Conservation (phyloP, 2,888 invertebrate genomes). For the Ectemnius continuus region DNA sequence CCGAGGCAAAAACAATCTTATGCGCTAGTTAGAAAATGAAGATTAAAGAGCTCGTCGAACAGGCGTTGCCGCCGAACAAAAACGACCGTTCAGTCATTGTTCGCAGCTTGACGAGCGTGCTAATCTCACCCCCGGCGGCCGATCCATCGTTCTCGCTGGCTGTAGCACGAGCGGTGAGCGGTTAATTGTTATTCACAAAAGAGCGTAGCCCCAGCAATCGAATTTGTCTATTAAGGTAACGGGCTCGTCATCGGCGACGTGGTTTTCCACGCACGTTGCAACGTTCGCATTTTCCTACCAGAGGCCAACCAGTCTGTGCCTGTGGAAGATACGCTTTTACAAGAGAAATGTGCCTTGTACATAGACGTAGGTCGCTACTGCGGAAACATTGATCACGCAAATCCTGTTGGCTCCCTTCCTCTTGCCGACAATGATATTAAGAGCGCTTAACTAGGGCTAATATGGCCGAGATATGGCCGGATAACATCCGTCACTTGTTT, state of each 20-base stretch:
- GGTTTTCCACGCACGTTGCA: conserved; percentile 12
- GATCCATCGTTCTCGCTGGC: conserved; percentile 60
- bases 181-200: conserved; percentile 55
- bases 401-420: too few species aligned
- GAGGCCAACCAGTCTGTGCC: too few species aligned
- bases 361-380: too few species aligned
- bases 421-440: neutral
- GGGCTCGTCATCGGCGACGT: conserved; percentile 12
- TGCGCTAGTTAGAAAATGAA: conserved; percentile 30
- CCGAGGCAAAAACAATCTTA: conserved; percentile 26
- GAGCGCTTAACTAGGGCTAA: too few species aligned
- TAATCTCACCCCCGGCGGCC: conserved; percentile 60
- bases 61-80: conserved; percentile 24
- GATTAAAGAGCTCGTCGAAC: conserved; percentile 37
- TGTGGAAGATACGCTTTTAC: too few species aligned
- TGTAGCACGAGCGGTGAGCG: conserved; percentile 54
- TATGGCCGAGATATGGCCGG: too few species aligned
- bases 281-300: too few species aligned
- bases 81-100: conserved; percentile 52
- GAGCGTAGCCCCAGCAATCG: conserved; percentile 38
- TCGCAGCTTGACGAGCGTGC: conserved; percentile 64
- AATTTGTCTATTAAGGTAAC: conserved; percentile 41
- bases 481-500: too few species aligned
- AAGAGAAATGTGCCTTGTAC: too few species aligned
- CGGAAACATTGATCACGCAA: too few species aligned